A percentile compares a stretch with the other conserved stretches of the same genome.
Conservation (phyloP, 1,140 invertebrate species). For the Chrysopa pallens region DNA sequence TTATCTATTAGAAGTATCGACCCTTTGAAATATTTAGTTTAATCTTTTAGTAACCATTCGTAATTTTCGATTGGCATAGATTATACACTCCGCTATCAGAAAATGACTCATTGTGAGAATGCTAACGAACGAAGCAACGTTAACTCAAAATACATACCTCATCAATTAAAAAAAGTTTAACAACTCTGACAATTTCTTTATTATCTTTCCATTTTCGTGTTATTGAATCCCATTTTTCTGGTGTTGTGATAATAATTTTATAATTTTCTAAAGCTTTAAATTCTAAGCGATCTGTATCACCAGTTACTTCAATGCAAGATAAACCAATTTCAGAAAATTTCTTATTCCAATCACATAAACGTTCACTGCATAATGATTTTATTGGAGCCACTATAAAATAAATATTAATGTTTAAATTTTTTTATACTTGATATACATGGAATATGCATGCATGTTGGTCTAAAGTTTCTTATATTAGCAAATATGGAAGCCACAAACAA, state of each 20-base stretch:
- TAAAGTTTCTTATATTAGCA: too few relatives aligned
- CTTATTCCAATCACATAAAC: conserved; percentile 46
- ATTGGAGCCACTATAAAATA: conserved; percentile 53
- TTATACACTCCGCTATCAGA: too few relatives aligned
- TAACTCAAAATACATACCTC: conserved; percentile 47
- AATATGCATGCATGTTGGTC: too few relatives aligned
- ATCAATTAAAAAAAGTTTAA: conserved; percentile 64
- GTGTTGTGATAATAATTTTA: conserved; percentile 59
- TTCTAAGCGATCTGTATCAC: conserved; percentile 49
- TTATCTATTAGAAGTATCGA: too few relatives aligned
- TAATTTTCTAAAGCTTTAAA: conserved; percentile 25
- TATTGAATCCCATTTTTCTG: conserved; percentile 71
- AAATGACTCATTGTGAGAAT: too few relatives aligned
- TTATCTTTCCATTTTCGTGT: conserved; percentile 54
- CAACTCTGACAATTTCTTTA: conserved; percentile 33
- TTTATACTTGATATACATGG: too few relatives aligned
- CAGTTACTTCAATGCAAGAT: conserved; percentile 50
- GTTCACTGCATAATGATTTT: conserved; percentile 60
- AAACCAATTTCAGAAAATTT: conserved; percentile 47
- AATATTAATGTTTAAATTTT: too few relatives aligned
- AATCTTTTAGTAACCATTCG: too few relatives aligned
- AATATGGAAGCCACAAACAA: too few relatives aligned
- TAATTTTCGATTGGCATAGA: too few relatives aligned
- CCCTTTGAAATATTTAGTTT: too few relatives aligned
- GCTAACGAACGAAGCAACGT: too few relatives aligned